A percentile compares a stretch with the other conserved stretches of the same genome.
phyloP scores from a whole-genome alignment of 2,797 vertebrate species.

The Gambusia yucatana region DNA sequence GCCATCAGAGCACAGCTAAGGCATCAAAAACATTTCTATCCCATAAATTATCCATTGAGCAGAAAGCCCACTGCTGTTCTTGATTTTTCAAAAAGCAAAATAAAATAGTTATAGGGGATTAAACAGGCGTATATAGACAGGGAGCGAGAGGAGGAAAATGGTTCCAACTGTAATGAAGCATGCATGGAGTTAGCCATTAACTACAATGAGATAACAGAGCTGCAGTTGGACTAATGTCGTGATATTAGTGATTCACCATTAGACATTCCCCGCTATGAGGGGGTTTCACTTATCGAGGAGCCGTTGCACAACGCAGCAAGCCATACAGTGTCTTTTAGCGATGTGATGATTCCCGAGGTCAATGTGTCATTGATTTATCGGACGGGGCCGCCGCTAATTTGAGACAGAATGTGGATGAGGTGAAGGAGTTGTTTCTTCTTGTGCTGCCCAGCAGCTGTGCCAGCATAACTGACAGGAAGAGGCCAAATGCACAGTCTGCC shows the following conservation, averaged over 20 bases:
- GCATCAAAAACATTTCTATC: conserved; percentile 25
- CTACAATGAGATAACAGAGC: conserved; percentile 33
- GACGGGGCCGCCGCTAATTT: conserved; percentile 45
- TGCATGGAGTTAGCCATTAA: conserved; percentile 39
- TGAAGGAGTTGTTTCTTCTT: conserved; percentile 30
- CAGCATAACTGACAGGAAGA: conserved; percentile 47
- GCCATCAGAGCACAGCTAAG: conserved; percentile 20
- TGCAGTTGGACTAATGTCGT: conserved; percentile 36
- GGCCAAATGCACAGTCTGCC: conserved; percentile 52
- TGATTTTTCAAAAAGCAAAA: conserved; percentile 34
- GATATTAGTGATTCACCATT: conserved; percentile 43
- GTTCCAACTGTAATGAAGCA: conserved; percentile 34
- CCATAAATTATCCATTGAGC: conserved; percentile 38
- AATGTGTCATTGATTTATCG: conserved; percentile 46
- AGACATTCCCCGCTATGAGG: conserved; percentile 32
- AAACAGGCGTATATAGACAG: conserved; percentile 17
- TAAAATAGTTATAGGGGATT: conserved; percentile 35
- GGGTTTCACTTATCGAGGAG: conserved; percentile 17
- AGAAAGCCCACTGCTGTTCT: conserved; percentile 10
- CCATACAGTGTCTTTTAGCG: conserved; percentile 29
- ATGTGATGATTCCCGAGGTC: conserved; percentile 29
- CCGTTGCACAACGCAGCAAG: conserved; percentile 27
- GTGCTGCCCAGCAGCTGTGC: conserved; percentile 37
- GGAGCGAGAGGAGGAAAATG: conserved; percentile 1
- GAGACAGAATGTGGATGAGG: conserved; percentile 27